These are phyloP conservation scores for Lasiurus cinereus DNA, from an alignment of 2,113 vertebrate species.

Conservation along the genomic window DNA sequence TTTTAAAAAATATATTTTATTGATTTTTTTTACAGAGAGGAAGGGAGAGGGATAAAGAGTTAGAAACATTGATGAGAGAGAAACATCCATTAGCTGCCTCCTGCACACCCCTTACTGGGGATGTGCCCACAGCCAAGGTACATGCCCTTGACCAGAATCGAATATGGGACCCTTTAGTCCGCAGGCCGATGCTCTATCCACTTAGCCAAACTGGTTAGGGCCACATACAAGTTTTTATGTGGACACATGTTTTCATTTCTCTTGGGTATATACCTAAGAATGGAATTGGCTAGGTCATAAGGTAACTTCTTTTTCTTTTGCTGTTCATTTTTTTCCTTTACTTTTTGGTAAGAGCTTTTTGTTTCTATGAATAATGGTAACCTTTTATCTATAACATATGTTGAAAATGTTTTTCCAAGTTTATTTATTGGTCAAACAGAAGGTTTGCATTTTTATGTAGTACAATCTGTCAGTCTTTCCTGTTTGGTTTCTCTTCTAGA, in stretches of 20 bases:
- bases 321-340: constrained; percentile 23
- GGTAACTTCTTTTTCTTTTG: constrained; percentile 13
- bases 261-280: background rate
- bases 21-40: too few relatives aligned
- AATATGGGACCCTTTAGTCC: too few relatives aligned
- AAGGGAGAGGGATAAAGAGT: too few relatives aligned
- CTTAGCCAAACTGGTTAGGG: too few relatives aligned
- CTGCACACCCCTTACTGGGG: too few relatives aligned
- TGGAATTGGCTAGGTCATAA: background rate
- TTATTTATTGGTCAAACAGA: constrained; percentile 75
- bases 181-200: too few relatives aligned
- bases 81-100: too few relatives aligned
- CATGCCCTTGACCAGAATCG: too few relatives aligned
- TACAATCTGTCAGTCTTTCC: constrained; percentile 65
- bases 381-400: constrained; percentile 72
- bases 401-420: constrained; percentile 65
- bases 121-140: too few relatives aligned
- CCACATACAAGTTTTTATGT: background rate
- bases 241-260: constrained; percentile 8
- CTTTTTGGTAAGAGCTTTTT: constrained; percentile 61
- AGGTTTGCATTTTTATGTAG: constrained; percentile 74
- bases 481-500: constrained; percentile 68
- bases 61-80: too few relatives aligned
- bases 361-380: constrained; percentile 68
- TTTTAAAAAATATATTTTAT: too few relatives aligned